phyloP scores from a whole-genome alignment of 2,113 vertebrate species.

The Siniperca chuatsi region DNA sequence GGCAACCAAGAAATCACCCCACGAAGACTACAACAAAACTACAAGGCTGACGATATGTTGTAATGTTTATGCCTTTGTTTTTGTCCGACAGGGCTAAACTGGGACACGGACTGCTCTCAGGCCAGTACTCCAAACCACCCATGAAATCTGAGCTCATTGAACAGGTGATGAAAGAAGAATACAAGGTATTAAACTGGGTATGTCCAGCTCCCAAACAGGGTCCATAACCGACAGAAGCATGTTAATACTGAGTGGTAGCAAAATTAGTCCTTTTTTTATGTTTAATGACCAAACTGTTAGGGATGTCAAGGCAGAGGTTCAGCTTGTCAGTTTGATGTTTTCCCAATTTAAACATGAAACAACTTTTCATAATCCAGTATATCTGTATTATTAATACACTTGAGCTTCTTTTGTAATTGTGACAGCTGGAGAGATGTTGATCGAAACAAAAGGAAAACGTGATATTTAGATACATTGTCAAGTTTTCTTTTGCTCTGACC shows the following conservation, averaged over 20 bases:
- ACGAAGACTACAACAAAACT: constrained; percentile 11
- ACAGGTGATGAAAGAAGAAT: constrained; percentile 99
- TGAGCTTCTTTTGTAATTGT: neutral
- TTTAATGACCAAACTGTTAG: neutral
- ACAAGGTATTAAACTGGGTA: constrained; percentile 93
- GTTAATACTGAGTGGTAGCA: constrained; percentile 16
- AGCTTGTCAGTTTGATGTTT: constrained; percentile 7
- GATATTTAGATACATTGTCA: constrained; percentile 13
- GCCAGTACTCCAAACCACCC: constrained; percentile 96
- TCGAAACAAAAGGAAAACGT: neutral
- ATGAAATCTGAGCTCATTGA: constrained; percentile 98
- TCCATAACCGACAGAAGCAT: constrained; percentile 63
- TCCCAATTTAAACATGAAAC: constrained; percentile 15
- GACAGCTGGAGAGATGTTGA: neutral
- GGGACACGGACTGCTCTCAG: constrained; percentile 97
- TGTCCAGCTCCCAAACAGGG: constrained; percentile 74
- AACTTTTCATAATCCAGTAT: neutral
- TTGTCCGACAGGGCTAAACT: constrained; percentile 91
- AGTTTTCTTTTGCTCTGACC: constrained; percentile 12
- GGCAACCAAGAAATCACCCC: neutral
- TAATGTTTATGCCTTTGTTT: constrained; percentile 43
- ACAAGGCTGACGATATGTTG: neutral
- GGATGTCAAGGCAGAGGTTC: neutral
- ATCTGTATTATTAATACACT: constrained; percentile 18
- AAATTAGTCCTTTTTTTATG: neutral